Evolutionary conservation across 2,797 vertebrate species (phyloP).

Genomic region (Sebastes oblongus): DNA sequence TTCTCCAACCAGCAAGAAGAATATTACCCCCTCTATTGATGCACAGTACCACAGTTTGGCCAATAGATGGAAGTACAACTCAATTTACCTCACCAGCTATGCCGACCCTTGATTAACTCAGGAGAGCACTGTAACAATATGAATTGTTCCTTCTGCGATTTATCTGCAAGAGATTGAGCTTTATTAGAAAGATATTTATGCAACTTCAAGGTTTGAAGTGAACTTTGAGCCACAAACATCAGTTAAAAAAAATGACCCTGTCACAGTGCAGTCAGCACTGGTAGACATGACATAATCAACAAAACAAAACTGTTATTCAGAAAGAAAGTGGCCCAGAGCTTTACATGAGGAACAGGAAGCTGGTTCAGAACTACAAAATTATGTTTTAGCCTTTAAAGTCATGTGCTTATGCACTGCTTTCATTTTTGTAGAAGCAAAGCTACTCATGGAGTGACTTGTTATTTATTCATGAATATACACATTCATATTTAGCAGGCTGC

Average conservation of each 20-base stretch:
- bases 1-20: neutral
- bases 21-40: neutral
- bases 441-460: neutral
- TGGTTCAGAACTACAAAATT: neutral
- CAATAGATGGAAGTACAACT: conserved; percentile 62
- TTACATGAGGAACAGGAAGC: neutral
- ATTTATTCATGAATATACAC: neutral
- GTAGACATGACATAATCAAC: neutral
- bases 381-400: neutral
- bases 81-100: neutral
- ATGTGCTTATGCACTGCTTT: neutral
- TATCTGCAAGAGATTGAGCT: neutral
- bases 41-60: conserved; percentile 36
- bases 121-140: neutral
- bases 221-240: neutral
- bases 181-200: neutral
- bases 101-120: neutral
- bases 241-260: neutral
- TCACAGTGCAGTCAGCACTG: neutral
- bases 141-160: neutral
- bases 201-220: neutral
- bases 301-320: neutral
- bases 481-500: neutral
- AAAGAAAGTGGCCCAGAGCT: neutral
- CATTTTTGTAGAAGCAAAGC: neutral